Evolutionary conservation across 2,113 vertebrate genomes (phyloP).

Genomic region (Carassius gibelio): DNA sequence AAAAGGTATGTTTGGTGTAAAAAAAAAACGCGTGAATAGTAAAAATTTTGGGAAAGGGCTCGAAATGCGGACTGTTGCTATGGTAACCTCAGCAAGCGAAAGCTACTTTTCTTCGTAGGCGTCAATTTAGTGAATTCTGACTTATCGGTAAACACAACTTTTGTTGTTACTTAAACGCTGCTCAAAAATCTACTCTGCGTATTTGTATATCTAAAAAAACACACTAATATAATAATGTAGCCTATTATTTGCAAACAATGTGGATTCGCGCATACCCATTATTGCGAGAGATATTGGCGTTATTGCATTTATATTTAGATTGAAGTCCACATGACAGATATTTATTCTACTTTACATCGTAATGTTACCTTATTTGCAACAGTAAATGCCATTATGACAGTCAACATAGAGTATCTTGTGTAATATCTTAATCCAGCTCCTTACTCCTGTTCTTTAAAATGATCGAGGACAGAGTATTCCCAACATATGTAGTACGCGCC

Average conservation of each 20-base stretch:
- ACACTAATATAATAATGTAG: not conserved
- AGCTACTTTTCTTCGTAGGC: not conserved
- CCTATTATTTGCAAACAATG: not conserved
- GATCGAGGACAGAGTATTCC: not conserved
- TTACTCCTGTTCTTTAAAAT: not conserved
- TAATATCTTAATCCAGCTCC: not conserved
- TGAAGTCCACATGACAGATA: not conserved
- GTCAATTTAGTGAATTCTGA: not conserved
- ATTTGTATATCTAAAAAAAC: not conserved
- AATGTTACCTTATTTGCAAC: not conserved
- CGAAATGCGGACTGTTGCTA: not conserved
- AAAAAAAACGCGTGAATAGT: too few species aligned
- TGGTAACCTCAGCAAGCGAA: not conserved
- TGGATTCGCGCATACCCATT: not conserved
- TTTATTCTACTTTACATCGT: not conserved
- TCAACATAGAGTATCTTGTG: not conserved
- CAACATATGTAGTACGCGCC: not conserved
- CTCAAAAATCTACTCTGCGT: not conserved
- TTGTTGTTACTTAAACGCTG: not conserved
- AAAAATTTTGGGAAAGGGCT: not conserved
- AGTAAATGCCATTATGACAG: not conserved
- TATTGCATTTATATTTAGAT: not conserved
- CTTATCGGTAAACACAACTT: not conserved
- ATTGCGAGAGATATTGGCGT: too few species aligned
- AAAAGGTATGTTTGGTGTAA: too few species aligned